These are phyloP conservation scores for Hydropsyche tenuis DNA, from an alignment of 1,140 invertebrate genomes.

Conservation along the genomic window DNA sequence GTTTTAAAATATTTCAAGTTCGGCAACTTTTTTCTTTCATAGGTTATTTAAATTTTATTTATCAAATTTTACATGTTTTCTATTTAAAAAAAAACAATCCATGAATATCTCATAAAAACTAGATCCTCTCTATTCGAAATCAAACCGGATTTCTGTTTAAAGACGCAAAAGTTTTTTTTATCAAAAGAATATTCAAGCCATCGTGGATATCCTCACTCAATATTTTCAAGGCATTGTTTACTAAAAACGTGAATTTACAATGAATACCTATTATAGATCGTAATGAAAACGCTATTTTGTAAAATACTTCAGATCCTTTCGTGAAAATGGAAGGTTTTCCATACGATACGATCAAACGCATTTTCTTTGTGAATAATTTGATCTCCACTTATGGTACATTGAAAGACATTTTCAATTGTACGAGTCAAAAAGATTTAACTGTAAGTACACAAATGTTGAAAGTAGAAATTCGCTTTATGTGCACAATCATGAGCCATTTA, in stretches of 20 bases:
- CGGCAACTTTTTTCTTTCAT: no score
- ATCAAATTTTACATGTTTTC: no score
- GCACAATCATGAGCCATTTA: no score
- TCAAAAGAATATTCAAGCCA: no score
- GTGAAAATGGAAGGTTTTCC: constrained; percentile 7
- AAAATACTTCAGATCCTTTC: background rate
- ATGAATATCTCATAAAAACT: no score
- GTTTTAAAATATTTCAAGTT: no score
- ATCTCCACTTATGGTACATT: constrained; percentile 30
- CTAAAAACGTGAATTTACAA: constrained; percentile 2
- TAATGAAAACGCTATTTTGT: background rate
- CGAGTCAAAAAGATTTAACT: background rate
- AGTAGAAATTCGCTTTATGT: background rate
- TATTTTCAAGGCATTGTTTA: background rate
- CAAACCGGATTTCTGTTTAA: no score
- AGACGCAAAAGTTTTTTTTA: no score
- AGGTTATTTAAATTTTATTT: no score
- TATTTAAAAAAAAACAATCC: no score
- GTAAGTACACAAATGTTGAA: constrained; percentile 4
- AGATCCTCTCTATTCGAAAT: no score
- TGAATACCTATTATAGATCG: background rate
- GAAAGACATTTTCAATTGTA: constrained; percentile 33
- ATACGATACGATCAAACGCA: constrained; percentile 1
- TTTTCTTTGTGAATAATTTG: constrained; percentile 37
- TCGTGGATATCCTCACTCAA: background rate